Evolutionary conservation across 2,888 invertebrate species (phyloP).

Genomic region (Lobophora halterata): DNA sequence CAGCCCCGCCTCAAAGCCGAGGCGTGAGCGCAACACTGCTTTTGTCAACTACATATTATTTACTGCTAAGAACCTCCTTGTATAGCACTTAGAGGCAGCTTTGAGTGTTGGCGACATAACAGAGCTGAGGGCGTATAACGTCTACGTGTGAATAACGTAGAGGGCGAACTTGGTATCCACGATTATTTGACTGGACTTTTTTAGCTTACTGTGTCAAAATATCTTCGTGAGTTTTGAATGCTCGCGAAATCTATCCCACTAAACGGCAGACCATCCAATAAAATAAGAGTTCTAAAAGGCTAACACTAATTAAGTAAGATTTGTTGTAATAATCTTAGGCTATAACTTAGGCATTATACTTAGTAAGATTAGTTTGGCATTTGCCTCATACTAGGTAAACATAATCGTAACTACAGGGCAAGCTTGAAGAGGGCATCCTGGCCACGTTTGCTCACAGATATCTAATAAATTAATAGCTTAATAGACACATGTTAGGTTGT

Average conservation of each 20-base stretch:
- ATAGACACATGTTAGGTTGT: slow-evolving; percentile 17
- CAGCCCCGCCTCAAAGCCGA: slow-evolving; percentile 69
- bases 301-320: too few species aligned
- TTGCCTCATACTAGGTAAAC: slow-evolving; percentile 16
- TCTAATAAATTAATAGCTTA: slow-evolving; percentile 21
- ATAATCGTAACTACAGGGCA: slow-evolving; percentile 20
- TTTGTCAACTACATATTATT: slow-evolving; percentile 25
- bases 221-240: too few species aligned
- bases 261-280: too few species aligned
- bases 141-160: too few species aligned
- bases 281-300: too few species aligned
- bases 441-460: slow-evolving; percentile 20
- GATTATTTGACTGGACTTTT: too few species aligned
- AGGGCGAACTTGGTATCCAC: too few species aligned
- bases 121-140: too few species aligned
- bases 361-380: slow-evolving; percentile 23
- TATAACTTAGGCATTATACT: too few species aligned
- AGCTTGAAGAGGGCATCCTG: slow-evolving; percentile 19
- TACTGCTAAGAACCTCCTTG: slow-evolving; percentile 8
- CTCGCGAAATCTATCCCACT: too few species aligned
- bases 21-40: slow-evolving; percentile 62
- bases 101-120: background rate
- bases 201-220: too few species aligned
- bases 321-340: too few species aligned
- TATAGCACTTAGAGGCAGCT: background rate